Evolutionary conservation across 2,113 vertebrate species (phyloP).

Genomic region (Fulmarus glacialis): DNA sequence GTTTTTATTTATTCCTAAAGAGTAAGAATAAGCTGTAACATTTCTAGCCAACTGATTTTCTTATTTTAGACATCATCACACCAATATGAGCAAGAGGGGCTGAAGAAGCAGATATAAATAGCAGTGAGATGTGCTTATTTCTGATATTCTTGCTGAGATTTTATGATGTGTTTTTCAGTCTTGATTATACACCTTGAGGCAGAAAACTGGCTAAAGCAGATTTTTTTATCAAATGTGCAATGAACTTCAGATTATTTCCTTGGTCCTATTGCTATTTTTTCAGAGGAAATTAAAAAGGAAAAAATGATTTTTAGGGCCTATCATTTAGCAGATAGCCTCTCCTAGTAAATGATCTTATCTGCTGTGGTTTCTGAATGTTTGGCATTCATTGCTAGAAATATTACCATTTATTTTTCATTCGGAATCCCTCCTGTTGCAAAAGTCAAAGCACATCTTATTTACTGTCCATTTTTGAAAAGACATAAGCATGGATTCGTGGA

Average conservation of each 20-base stretch:
- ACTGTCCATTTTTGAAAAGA: background rate
- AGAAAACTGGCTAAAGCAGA: background rate
- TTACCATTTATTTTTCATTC: background rate
- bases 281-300: background rate
- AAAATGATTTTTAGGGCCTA: background rate
- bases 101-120: background rate
- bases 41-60: background rate
- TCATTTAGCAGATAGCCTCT: background rate
- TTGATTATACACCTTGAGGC: background rate
- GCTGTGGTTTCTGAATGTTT: background rate
- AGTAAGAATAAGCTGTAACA: background rate
- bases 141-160: background rate
- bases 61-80: background rate
- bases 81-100: background rate
- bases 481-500: background rate
- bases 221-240: background rate
- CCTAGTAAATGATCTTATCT: background rate
- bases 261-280: background rate
- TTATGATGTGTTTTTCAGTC: background rate
- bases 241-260: background rate
- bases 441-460: background rate
- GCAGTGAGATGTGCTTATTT: background rate
- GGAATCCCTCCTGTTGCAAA: background rate
- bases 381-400: background rate
- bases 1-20: background rate